Evolutionary conservation across 2,888 invertebrate species (phyloP), one percentile per base, ranked within the genome.

Genomic region (Linhomoeus sp.): DNA sequence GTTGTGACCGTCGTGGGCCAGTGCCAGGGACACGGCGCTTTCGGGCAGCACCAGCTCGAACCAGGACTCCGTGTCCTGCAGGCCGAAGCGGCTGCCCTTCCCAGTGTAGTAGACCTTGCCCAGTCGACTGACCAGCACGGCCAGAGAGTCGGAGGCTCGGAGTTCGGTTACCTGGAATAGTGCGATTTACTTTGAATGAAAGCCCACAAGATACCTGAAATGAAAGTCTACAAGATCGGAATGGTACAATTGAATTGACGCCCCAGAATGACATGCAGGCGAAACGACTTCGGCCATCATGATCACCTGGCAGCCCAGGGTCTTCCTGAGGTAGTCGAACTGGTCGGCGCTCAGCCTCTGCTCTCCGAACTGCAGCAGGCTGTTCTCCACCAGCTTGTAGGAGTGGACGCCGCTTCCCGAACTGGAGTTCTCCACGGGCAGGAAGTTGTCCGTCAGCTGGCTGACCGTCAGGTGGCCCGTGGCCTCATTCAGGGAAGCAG

Each of bases 131-230:
- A 92, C 75, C 29, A 94, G 67, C 45, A 92, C 72, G 0, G 83
- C 85, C 66, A 94, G 87, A 63, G 94, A 92, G 61, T 90, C 88
- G 0, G 92, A 90, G 2, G 86, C 76, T 0, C 86, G 80, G 51
- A 86, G 76, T 68, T 87, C 79, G 1, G 72, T 68, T 49, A 81
- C 51, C 48, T 54, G 55, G 17, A 12, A 17, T 12, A 33, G 45
- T 23, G 25, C 25, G 1, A 44, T 43, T 3, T 17, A 47, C 17
- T 41, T 47, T 42, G 7, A 7, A 12, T 29, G 19, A 14, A 33
- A 19, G 1, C 26, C 15, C 17, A 17, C 1, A 38, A 49, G 19
- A 5, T 19, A 50, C 26, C n/a, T n/a, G n/a, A n/a, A n/a, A n/a
- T n/a, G n/a, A n/a, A n/a, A n/a, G n/a, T n/a, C n/a, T n/a, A n/a